These are phyloP conservation scores for Tipula unca DNA, from an alignment of 2,888 invertebrate genomes.

Conservation along the genomic window DNA sequence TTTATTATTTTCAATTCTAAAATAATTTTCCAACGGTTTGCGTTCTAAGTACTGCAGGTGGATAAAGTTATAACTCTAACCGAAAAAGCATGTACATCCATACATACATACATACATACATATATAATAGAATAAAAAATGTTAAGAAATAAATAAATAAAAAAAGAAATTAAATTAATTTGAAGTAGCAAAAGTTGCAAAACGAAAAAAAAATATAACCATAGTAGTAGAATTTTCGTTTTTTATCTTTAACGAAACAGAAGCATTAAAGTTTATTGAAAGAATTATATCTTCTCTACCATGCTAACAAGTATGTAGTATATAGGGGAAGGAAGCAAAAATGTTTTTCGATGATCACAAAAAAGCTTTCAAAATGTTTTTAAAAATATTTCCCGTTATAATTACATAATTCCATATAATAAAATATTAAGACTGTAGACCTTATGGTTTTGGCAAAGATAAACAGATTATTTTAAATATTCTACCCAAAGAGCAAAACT, in stretches of 20 bases:
- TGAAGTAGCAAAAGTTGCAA: neutral
- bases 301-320: neutral
- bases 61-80: neutral
- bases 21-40: neutral
- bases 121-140: neutral
- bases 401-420: neutral
- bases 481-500: neutral
- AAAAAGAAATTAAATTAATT: neutral
- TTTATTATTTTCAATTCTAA: neutral
- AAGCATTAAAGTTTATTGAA: conserved; percentile 8
- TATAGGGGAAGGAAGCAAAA: neutral
- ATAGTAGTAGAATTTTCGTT: neutral
- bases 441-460: neutral
- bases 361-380: neutral
- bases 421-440: neutral
- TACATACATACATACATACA: too few species aligned
- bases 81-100: neutral
- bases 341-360: neutral
- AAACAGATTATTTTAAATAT: neutral
- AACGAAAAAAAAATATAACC: neutral
- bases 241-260: neutral
- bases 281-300: neutral
- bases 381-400: neutral
- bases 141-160: conserved; percentile 1
- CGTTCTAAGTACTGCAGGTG: neutral